These are phyloP conservation scores for Alauda arvensis DNA, from an alignment of 2,797 vertebrate species.

Conservation along the genomic window DNA sequence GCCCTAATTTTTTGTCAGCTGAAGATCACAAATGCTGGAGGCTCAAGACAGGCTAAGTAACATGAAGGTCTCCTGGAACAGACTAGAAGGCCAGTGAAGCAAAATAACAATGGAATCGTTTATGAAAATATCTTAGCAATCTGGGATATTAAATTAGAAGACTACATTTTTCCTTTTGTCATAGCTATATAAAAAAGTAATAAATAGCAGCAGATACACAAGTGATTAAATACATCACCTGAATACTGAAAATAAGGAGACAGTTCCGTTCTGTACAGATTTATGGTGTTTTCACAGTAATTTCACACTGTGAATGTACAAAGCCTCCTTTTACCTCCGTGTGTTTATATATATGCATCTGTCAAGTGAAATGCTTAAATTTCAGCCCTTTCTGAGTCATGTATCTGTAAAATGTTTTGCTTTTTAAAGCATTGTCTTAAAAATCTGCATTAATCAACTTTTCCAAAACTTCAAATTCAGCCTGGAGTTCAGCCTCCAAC, in stretches of 20 bases:
- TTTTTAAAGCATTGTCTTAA: slow-evolving; percentile 29
- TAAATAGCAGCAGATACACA: neutral
- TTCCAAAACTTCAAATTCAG: slow-evolving; percentile 21
- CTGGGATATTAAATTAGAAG: neutral
- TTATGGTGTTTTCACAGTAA: neutral
- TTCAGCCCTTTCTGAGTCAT: slow-evolving; percentile 27
- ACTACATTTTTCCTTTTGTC: neutral
- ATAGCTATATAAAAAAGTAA: neutral
- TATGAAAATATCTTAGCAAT: neutral
- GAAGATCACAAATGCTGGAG: neutral
- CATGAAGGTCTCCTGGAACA: neutral
- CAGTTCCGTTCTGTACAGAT: neutral
- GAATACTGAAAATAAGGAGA: neutral
- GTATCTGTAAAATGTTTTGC: neutral
- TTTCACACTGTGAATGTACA: neutral
- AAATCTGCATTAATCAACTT: slow-evolving; percentile 30
- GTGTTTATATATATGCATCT: neutral
- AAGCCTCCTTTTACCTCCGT: neutral
- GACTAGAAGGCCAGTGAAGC: neutral
- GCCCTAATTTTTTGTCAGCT: slow-evolving; percentile 31
- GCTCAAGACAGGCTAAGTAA: neutral
- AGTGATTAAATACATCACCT: neutral
- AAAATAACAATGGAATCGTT: neutral
- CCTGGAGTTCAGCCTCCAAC: neutral
- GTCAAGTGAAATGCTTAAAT: neutral